A percentile compares a stretch with the other conserved stretches of the same genome.
These are phyloP conservation scores for Megalonaias nervosa DNA, from an alignment of 1,140 invertebrate species.

Conservation along the genomic window DNA sequence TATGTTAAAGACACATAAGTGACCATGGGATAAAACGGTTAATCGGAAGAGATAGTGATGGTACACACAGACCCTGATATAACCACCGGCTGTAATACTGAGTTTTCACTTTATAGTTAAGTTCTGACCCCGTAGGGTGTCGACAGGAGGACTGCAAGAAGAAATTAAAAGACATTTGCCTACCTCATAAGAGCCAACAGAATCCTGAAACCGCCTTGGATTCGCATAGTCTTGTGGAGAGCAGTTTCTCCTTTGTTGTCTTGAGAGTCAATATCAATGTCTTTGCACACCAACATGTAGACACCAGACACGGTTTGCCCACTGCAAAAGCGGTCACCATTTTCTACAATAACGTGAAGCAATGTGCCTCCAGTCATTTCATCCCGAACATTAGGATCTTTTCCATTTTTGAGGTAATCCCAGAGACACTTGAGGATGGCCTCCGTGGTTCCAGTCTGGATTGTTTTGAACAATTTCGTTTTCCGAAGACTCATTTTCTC, in stretches of 20 bases:
- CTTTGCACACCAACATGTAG: conserved; percentile 60
- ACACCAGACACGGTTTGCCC: conserved; percentile 56
- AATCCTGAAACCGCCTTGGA: conserved; percentile 58
- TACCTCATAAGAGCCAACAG: conserved; percentile 60
- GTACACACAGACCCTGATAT: too few species aligned
- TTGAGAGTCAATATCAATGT: conserved; percentile 60
- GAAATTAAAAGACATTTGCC: not conserved
- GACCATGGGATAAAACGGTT: too few species aligned
- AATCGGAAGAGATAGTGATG: too few species aligned
- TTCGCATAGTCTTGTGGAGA: conserved; percentile 56
- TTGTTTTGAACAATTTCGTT: conserved; percentile 54
- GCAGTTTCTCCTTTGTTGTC: conserved; percentile 55
- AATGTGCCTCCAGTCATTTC: conserved; percentile 53
- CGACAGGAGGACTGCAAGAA: too few species aligned
- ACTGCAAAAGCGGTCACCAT: conserved; percentile 50
- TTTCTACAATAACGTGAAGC: conserved; percentile 55
- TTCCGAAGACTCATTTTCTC: conserved; percentile 51
- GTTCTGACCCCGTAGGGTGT: too few species aligned
- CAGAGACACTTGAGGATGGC: conserved; percentile 50
- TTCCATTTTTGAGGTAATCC: conserved; percentile 57
- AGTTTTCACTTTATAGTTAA: too few species aligned
- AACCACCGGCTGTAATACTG: too few species aligned
- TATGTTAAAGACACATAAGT: too few species aligned
- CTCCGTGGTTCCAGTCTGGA: conserved; percentile 45
- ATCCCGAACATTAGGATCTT: conserved; percentile 56